A percentile compares a stretch with the other conserved stretches of the same genome.
These are phyloP conservation scores for Acanthopleura granulata DNA, from an alignment of 2,888 invertebrate species.

Conservation along the genomic window DNA sequence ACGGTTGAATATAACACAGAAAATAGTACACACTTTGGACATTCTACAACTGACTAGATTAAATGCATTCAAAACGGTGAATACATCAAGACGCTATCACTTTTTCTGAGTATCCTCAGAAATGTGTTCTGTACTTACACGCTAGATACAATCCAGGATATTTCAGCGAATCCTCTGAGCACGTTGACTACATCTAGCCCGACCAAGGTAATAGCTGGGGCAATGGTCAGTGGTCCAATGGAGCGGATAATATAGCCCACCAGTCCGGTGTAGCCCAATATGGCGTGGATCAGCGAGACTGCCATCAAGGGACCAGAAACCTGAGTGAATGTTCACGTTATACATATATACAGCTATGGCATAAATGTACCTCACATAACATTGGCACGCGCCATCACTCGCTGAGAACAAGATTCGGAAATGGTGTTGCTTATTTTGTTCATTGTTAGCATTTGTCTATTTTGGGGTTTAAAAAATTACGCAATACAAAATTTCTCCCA, in stretches of 20 bases:
- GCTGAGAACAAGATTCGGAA: no score
- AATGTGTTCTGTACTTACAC: conserved; percentile 70
- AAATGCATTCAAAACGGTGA: no score
- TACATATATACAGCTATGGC: not conserved
- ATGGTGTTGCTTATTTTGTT: no score
- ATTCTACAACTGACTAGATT: no score
- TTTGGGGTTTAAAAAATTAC: no score
- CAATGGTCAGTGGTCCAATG: conserved; percentile 85
- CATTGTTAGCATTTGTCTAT: no score
- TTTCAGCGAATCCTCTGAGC: conserved; percentile 81
- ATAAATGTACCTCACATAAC: not conserved
- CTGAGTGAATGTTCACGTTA: conserved; percentile 21
- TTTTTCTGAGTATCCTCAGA: no score
- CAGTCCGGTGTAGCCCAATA: conserved; percentile 79
- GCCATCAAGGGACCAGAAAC: conserved; percentile 85
- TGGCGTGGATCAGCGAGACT: conserved; percentile 80
- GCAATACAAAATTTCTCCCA: no score
- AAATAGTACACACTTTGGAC: no score
- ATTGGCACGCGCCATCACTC: no score
- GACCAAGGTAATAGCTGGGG: conserved; percentile 84
- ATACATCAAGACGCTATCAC: no score
- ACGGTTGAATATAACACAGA: no score
- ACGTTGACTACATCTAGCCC: conserved; percentile 85
- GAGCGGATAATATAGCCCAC: conserved; percentile 80
- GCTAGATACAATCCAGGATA: conserved; percentile 85